Conservation (phyloP, 1,140 invertebrate genomes). For the Drosophila repleta region DNA sequence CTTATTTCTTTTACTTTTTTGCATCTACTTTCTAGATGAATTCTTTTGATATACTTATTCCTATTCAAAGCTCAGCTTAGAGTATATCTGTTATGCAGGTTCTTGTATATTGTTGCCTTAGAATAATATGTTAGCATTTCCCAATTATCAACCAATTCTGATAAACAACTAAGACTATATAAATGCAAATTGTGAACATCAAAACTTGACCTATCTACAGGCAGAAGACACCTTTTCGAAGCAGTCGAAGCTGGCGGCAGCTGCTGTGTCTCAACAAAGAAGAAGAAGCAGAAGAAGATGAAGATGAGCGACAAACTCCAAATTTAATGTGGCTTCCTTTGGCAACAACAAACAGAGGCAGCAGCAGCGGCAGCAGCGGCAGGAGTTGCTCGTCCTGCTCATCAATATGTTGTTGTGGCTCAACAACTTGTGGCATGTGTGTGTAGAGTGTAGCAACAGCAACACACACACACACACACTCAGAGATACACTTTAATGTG, state of each 20-base stretch:
- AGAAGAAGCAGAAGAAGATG: background rate
- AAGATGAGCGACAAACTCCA: conserved; percentile 56
- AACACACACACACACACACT: conserved; percentile 16
- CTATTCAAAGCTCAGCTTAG: no score
- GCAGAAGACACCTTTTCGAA: background rate
- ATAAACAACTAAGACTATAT: no score
- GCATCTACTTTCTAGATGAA: no score
- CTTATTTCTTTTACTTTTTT: no score
- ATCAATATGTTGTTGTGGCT: conserved; percentile 16
- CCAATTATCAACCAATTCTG: no score
- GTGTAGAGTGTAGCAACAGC: conserved; percentile 7
- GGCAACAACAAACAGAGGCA: conserved; percentile 6
- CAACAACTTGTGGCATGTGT: conserved; percentile 42
- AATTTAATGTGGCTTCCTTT: conserved; percentile 54
- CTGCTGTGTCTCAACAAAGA: conserved; percentile 24
- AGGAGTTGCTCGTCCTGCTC: conserved; percentile 25
- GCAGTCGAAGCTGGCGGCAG: background rate
- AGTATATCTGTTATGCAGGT: no score
- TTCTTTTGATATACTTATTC: no score
- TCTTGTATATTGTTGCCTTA: no score
- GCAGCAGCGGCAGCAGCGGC: conserved; percentile 9
- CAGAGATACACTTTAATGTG: background rate
- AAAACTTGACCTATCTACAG: conserved; percentile 59
- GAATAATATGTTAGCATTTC: no score
- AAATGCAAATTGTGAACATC: no score